Evolutionary conservation across 2,113 vertebrate species (phyloP).

Genomic region (Microtus montanus): DNA sequence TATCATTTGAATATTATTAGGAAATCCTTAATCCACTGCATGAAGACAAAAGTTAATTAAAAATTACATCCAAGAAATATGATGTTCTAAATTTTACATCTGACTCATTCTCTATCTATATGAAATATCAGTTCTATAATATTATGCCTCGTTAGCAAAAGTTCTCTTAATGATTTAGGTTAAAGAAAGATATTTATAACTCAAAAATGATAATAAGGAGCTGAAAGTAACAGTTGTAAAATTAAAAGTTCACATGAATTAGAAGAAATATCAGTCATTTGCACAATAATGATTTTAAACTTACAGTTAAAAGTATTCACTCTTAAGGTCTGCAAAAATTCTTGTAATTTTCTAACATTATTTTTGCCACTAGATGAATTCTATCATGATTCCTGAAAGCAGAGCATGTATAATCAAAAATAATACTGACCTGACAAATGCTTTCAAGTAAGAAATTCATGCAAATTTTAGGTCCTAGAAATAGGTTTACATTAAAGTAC

Average conservation of each 20-base stretch:
- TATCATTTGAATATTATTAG: slow-evolving; percentile 56
- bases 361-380: slow-evolving; percentile 11
- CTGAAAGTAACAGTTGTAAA: slow-evolving; percentile 11
- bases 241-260: slow-evolving; percentile 44
- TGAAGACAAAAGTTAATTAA: slow-evolving; percentile 54
- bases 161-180: slow-evolving; percentile 23
- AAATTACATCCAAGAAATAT: slow-evolving; percentile 44
- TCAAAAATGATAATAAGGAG: not conserved
- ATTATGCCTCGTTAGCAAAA: slow-evolving; percentile 20
- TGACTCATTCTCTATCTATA: slow-evolving; percentile 21
- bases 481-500: not conserved
- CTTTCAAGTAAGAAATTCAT: slow-evolving; percentile 1
- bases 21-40: slow-evolving; percentile 18
- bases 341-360: not conserved
- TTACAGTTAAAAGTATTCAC: slow-evolving; percentile 23
- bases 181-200: slow-evolving; percentile 6
- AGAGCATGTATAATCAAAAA: not conserved
- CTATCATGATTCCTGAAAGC: not conserved
- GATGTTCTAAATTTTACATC: slow-evolving; percentile 21
- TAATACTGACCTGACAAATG: not conserved
- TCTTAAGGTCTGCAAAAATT: slow-evolving; percentile 2
- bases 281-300: not conserved
- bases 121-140: slow-evolving; percentile 57
- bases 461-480: not conserved
- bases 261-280: not conserved